Evolutionary conservation across 64 coral and sea anemone species (phyloP), one percentile per base, ranked within the genome.

Genomic region (Pachyseris speciosa): DNA sequence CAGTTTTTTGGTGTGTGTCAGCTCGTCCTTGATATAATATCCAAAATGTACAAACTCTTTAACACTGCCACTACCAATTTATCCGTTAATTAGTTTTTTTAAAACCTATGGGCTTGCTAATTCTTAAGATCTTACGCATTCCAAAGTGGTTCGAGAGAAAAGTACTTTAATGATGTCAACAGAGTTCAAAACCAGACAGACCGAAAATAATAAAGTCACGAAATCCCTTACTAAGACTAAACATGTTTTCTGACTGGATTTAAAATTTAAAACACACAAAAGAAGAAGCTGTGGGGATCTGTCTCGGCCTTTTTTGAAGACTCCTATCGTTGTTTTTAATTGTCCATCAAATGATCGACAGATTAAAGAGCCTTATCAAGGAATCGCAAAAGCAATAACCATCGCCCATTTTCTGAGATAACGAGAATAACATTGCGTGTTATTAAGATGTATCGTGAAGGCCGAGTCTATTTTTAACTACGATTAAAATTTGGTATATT

Each of bases 361-460:
- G 45, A 44, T 72, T 44, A 78, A 55, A 78, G 48, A 57, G 20
- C 53, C 61, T 81, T 37, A 60, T 81, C 52, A 25, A 30, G 31
- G 6, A 27, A 36, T 40, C 77, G 15, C 31, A 3, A 61, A 24
- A 36, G 32, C 51, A 59, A 24, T 59, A 55, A 25, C 53, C 49
- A 26, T 37, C 29, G 15, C 0, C 50, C 11, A 48, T 49, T 16
- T 22, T 55, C 15, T 19, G 28, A 55, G 16, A 78, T 36, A 55
- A 32, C 31, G 61, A 39, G 38, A 40, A 25, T 26, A 38, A 36
- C 5, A 24, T 4, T 34, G 20, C 33, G 16, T 22, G 27, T 4
- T 72, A 70, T 19, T 38, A 47, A 30, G n/a, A 75, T 42, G 25
- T 44, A 7, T 22, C 8, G 42, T 10, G 25, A 51, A 48, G n/a